Evolutionary conservation across 2,797 vertebrate species (phyloP), one percentile per base, ranked within the genome.

Genomic region (Hirundo rustica): DNA sequence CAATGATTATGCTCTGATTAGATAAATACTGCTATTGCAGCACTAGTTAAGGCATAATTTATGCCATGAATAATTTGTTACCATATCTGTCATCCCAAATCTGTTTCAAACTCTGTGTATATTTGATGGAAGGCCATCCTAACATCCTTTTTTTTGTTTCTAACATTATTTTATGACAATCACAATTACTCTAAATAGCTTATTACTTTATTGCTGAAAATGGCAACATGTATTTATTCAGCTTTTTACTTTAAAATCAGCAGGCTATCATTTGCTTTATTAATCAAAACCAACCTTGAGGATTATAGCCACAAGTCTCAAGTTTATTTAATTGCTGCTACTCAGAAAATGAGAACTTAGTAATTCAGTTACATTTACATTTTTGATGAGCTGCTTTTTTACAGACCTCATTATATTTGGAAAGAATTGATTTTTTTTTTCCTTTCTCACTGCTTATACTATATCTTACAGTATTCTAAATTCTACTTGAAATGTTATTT

Each of bases 151-250:
- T 92, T 44, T 91, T 85, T 94, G 94, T 93, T 97, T 93, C 76
- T 77, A 86, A 96, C 61, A 93, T 95, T 95, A 91, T 95, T 97
- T 97, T 97, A 97, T 91, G 94, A 75, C 96, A 97, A 92, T 96
- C 93, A 96, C 80, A 94, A 96, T 97, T 96, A 92, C 71, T 71
- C 77, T 94, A 94, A 97, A 97, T 84, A 89, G 82, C 91, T 94
- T 97, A 97, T 97, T 97, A 97, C 85, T 96, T 97, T 96, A 97
- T 97, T 97, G 95, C 81, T 88, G 94, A 95, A 97, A 96, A 96
- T 80, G 94, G 80, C 38, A 38, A 38, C 38, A 38, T 38, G 38
- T 82, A 96, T 97, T 98, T 98, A 97, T 96, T 97, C 95, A 94
- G 94, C 79, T 96, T 97, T 97, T 97, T 97, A 93, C 95, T 97